Percentiles rank a stretch among this genome's conserved stretches.
Conservation (phyloP, 2,797 vertebrate genomes). For the Poeciliopsis paucimaculata region DNA sequence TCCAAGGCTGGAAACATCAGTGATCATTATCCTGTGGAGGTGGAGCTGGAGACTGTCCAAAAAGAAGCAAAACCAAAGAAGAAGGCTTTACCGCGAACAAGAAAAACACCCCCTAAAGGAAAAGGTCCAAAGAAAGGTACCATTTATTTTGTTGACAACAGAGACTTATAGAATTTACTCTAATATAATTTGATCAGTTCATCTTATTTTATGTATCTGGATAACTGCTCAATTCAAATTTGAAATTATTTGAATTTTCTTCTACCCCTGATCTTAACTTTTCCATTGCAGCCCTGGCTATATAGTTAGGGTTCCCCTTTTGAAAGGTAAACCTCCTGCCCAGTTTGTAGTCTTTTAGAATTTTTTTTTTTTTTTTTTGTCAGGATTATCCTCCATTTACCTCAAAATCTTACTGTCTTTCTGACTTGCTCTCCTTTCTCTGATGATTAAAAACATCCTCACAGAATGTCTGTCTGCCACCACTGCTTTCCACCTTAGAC, state of each 20-base stretch:
- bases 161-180: neutral
- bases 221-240: neutral
- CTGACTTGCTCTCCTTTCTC: neutral
- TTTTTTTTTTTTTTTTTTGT: neutral
- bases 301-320: neutral
- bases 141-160: neutral
- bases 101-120: neutral
- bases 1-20: conserved; percentile 69
- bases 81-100: neutral
- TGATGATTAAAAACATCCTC: neutral
- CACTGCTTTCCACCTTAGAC: neutral
- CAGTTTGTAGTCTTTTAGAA: neutral
- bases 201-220: neutral
- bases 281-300: neutral
- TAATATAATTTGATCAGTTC: neutral
- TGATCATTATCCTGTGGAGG: conserved; percentile 81
- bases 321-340: neutral
- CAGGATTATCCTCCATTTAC: neutral
- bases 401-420: neutral
- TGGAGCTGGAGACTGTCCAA: conserved; percentile 50
- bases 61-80: neutral
- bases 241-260: neutral
- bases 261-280: too few species aligned
- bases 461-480: neutral
- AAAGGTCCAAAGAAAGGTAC: conserved; percentile 21